Base-by-base conservation (phyloP, 2,797 vertebrate genomes). In the Masticophis lateralis region DNA sequence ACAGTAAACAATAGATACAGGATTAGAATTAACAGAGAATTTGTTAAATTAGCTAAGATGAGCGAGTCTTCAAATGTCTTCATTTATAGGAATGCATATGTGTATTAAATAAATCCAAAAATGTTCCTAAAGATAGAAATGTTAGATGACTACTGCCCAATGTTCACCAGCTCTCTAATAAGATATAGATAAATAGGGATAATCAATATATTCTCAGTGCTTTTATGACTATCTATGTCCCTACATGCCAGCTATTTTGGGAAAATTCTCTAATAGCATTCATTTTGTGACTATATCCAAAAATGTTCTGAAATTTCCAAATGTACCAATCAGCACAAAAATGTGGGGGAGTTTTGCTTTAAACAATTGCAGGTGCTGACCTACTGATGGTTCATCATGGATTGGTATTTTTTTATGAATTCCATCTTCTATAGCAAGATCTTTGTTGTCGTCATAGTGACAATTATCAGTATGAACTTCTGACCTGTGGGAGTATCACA, bases 401-500 rank as follows among this genome's bases (percentile, higher is more conserved):
- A 92, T 91, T 11, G 94, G 93, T 37, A 93, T 27, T 63, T 90
- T 94, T 47, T 37, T 94, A 3, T 18, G 60, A 0, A 0, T 60
- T 91, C 1, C 47, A 86, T 95, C 94, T 94, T 96, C 95, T 51
- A 5, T 92, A 96, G 92, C 18, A 91, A 16, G 92, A 56, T 96
- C 96, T 59, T 83, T 89, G 92, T 92, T 93, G 93, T 79, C 0
- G 0, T 95, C 93, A 90, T 66, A 87, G 83, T 94, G 94, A 66
- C 91, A 91, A 93, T 66, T 74, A 27, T 79, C 86, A 90, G 87
- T 74, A 10, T 95, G 94, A 22, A 92, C 69, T 43, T 96, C 95
- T 93, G 93, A 59, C 53, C 98, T 98, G 91, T 89, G 92, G 90
- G 94, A 95, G 0, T 86, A 66, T 88, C 43, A 91, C 37, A 90